Base-by-base conservation (phyloP, 2,113 vertebrate species). In the Lampris incognitus region DNA sequence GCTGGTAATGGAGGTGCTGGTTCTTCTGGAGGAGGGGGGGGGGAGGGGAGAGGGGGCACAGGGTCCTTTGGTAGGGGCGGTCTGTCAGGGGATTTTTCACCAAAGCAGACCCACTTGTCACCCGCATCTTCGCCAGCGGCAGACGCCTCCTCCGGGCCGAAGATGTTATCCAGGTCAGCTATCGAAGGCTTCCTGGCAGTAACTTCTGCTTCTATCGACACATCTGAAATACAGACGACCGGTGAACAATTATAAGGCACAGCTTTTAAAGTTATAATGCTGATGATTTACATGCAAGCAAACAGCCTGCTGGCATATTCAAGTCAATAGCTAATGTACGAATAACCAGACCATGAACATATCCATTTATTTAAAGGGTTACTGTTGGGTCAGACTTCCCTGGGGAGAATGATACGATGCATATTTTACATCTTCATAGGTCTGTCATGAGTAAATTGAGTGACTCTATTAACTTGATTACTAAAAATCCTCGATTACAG, bases 131-230 rank as follows among this genome's bases (percentile, higher is more conserved):
- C 94, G 36, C 87, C 85, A 67, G 93, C 91, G 85, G 91, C 85
- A 49, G 95, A 86, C 75, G 94, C 91, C 42, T 94, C 81, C 67
- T 95, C 95, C 0, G 98, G 97, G 66, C 98, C 98, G 82, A 99
- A 99, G 90, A 99, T 96, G 94, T 95, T 97, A 93, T 99, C 98
- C 92, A 99, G 87, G 90, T 99, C 96, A 82, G 92, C 96, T 89
- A 99, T 96, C n/a, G 97, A 97, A 3, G 96, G 93, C 76, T 91
- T 93, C 54, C 89, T 84, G 86, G 13, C 52, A 13, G 85, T 69
- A 39, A 1, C 4, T 1, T 89, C 85, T 0, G 88, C 86, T 82
- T 83, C 94, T 79, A 79, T 77, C 9, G 82, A 82, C 11, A 9
- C 81, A 49, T 90, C 88, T 90, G 79, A 54, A 76, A 82, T 58